Conservation (phyloP, 2,888 invertebrate species). For the Erebia epiphron region DNA sequence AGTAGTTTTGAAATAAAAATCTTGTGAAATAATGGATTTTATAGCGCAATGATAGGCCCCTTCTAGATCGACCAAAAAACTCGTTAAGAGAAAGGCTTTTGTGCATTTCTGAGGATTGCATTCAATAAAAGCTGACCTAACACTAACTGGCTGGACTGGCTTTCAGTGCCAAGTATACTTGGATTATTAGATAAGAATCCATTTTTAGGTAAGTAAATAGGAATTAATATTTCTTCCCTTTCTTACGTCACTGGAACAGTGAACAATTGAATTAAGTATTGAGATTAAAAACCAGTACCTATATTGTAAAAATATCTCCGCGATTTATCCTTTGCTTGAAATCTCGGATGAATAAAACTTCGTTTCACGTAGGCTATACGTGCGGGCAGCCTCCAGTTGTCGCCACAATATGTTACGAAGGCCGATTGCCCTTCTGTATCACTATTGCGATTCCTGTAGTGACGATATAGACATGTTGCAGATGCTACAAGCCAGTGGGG, state of each 20-base stretch:
- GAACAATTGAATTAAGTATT: background rate
- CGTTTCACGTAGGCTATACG: conserved; percentile 67
- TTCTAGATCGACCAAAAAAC: too few species aligned
- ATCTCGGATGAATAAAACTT: conserved; percentile 63
- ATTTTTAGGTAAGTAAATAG: background rate
- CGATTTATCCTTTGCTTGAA: conserved; percentile 50
- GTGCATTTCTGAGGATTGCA: too few species aligned
- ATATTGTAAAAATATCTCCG: conserved; percentile 64
- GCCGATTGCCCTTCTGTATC: conserved; percentile 56
- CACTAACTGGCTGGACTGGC: too few species aligned
- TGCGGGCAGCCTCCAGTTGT: conserved; percentile 62
- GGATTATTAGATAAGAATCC: too few species aligned
- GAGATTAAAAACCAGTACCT: conserved; percentile 46
- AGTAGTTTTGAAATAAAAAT: too few species aligned
- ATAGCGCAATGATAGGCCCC: too few species aligned
- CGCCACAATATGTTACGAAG: conserved; percentile 65
- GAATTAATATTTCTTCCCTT: background rate
- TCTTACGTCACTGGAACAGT: background rate
- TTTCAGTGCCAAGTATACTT: too few species aligned
- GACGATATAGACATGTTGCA: conserved; percentile 66
- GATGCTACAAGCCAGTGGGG: conserved; percentile 68
- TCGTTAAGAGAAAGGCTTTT: too few species aligned
- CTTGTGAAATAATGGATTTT: too few species aligned
- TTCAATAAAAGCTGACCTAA: too few species aligned
- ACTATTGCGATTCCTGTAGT: conserved; percentile 49